These are phyloP conservation scores for Diabrotica virgifera DNA, from an alignment of 1,140 invertebrate genomes.

Conservation along the genomic window DNA sequence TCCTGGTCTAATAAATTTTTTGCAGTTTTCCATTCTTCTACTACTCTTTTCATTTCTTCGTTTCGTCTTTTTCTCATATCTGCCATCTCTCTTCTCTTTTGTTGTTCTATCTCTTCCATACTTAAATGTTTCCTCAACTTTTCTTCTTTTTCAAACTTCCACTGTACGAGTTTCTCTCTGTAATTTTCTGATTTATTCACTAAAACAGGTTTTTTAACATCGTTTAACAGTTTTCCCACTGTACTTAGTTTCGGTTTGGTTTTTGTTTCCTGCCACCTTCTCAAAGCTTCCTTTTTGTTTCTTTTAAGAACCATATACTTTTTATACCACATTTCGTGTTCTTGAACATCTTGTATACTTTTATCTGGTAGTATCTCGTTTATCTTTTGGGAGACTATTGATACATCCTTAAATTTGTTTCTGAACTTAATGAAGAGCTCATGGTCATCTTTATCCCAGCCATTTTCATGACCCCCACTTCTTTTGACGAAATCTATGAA, in stretches of 20 bases:
- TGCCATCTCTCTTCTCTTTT: slow-evolving; percentile 25
- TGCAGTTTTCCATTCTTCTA: slow-evolving; percentile 32
- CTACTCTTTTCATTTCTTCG: slow-evolving; percentile 15
- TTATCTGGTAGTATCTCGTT: slow-evolving; percentile 42
- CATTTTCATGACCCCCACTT: slow-evolving; percentile 49
- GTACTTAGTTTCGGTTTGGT: slow-evolving; percentile 13
- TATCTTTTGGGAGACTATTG: slow-evolving; percentile 32
- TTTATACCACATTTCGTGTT: slow-evolving; percentile 51
- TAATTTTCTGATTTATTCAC: slow-evolving; percentile 7
- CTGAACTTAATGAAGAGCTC: slow-evolving; percentile 50
- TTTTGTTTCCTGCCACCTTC: slow-evolving; percentile 51
- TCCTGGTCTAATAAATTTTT: slow-evolving; percentile 25
- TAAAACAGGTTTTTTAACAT: not conserved
- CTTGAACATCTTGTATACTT: slow-evolving; percentile 41
- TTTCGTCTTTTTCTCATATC: slow-evolving; percentile 13
- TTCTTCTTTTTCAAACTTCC: slow-evolving; percentile 25
- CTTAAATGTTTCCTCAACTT: slow-evolving; percentile 1
- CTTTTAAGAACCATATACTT: slow-evolving; percentile 48
- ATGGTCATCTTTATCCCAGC: slow-evolving; percentile 54
- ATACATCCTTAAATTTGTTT: slow-evolving; percentile 45
- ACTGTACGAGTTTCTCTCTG: slow-evolving; percentile 21
- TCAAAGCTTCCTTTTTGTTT: slow-evolving; percentile 49
- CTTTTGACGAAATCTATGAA: slow-evolving; percentile 51
- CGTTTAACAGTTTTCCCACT: not conserved
- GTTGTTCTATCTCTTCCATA: not conserved